Evolutionary conservation across 2,888 invertebrate species (phyloP), one percentile per base, ranked within the genome.

Genomic region (Nemurella pictetii): DNA sequence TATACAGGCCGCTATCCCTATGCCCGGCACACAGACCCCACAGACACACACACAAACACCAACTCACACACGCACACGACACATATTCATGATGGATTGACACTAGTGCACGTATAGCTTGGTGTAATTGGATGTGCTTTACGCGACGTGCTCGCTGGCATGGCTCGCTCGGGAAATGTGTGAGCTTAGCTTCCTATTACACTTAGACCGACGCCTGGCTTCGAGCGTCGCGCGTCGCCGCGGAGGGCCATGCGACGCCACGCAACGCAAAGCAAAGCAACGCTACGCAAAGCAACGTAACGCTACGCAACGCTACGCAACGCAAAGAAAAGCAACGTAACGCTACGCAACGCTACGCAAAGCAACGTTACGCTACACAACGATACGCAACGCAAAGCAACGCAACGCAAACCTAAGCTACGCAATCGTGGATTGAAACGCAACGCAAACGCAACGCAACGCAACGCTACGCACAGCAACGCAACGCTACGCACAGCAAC

Each of bases 151-250:
- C n/a, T n/a, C n/a, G 55, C 55, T 55, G 55, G 55, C 20, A n/a
- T n/a, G 12, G 36, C 28, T 35, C 81, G 25, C 81, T 81, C 81
- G 81, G 81, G 81, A 81, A 81, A 81, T 81, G 26, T 81, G 81
- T 81, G 55, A 35, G 81, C 81, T 81, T 36, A 81, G 81, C 81
- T 81, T 81, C 81, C 81, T 36, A 81, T 81, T 81, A 81, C 81
- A 81, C 55, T 36, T 81, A 81, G 35, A 36, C 36, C 74, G 7
- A 20, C n/a, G 35, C 55, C 55, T n/a, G n/a, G n/a, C n/a, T n/a
- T n/a, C n/a, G n/a, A n/a, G n/a, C n/a, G 12, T 55, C 55, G 55
- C 55, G 55, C 15, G 55, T 12, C 20, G 55, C 55, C 55, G 55
- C 20, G 15, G 20, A 55, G 20, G 20, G 55, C 55, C 55, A 55